Percentiles rank a stretch among this genome's conserved stretches.
These are phyloP conservation scores for Isaurus tuberculatus DNA, from an alignment of 92 coral and sea anemone genomes.

Conservation along the genomic window DNA sequence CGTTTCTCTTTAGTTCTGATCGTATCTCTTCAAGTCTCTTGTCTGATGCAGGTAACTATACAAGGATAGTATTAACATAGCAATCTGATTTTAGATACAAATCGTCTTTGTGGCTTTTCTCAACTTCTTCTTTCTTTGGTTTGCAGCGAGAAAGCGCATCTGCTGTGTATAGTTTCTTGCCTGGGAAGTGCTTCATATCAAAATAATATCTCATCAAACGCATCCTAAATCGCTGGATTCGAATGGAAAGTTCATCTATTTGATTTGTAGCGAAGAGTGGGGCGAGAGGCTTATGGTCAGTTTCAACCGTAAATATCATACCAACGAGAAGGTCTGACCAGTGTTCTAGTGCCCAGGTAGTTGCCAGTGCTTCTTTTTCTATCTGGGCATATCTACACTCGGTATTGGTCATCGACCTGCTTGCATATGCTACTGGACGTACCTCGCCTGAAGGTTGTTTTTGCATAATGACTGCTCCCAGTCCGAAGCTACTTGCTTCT, in stretches of 20 bases:
- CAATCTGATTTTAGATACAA: constrained; percentile 6
- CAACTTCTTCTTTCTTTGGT: constrained; percentile 29
- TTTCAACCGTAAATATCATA: constrained; percentile 44
- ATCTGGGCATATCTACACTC: constrained; percentile 51
- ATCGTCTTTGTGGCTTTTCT: not conserved
- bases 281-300: constrained; percentile 54
- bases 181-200: constrained; percentile 26
- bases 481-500: constrained; percentile 29
- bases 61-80: constrained; percentile 15
- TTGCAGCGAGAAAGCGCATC: constrained; percentile 41
- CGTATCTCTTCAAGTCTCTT: constrained; percentile 40
- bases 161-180: constrained; percentile 50
- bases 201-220: constrained; percentile 34
- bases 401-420: constrained; percentile 40
- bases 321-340: constrained; percentile 49
- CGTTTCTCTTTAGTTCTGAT: constrained; percentile 34
- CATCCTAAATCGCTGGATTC: constrained; percentile 47
- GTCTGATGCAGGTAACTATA: constrained; percentile 18
- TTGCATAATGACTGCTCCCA: constrained; percentile 42
- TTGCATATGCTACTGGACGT: constrained; percentile 21
- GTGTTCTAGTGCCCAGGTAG: constrained; percentile 42
- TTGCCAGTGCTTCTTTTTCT: constrained; percentile 45
- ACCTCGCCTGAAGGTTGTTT: no score
- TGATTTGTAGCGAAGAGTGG: constrained; percentile 50
- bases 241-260: constrained; percentile 44